Evolutionary conservation across 2,888 invertebrate species (phyloP).

Genomic region (Athalia rosae): DNA sequence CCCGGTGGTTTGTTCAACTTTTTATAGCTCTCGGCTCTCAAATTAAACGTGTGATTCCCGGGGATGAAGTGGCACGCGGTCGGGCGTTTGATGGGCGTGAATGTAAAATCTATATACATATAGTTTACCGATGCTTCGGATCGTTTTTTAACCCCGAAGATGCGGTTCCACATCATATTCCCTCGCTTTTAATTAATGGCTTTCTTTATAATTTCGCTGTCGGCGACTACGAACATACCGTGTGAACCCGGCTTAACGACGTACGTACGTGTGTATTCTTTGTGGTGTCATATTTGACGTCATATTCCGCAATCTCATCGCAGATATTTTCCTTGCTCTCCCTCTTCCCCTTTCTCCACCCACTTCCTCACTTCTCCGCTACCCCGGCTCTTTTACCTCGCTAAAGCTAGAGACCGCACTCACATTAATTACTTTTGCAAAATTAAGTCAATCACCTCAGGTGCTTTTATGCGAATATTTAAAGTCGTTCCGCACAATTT

Average conservation of each 20-base stretch:
- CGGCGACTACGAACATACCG: neutral
- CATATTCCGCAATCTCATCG: neutral
- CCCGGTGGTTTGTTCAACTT: slow-evolving; percentile 23
- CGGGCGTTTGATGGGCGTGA: slow-evolving; percentile 5
- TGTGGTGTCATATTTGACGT: slow-evolving; percentile 6
- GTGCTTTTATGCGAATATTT: slow-evolving; percentile 23
- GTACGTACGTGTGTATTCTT: slow-evolving; percentile 31
- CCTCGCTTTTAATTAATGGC: slow-evolving; percentile 21
- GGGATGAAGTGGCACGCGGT: slow-evolving; percentile 29
- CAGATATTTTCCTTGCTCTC: neutral
- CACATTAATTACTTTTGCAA: slow-evolving; percentile 35
- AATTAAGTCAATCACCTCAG: slow-evolving; percentile 28
- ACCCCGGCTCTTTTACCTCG: too few relatives aligned
- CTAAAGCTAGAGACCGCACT: slow-evolving; percentile 3
- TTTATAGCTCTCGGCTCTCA: slow-evolving; percentile 34
- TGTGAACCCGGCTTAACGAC: slow-evolving; percentile 38
- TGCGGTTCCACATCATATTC: too few relatives aligned
- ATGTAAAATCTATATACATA: too few relatives aligned
- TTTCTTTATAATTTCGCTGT: slow-evolving; percentile 30
- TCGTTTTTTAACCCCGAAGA: neutral
- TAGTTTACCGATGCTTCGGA: neutral
- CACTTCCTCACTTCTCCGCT: too few relatives aligned
- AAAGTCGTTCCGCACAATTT: neutral
- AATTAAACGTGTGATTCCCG: slow-evolving; percentile 43
- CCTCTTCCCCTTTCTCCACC: too few relatives aligned